Evolutionary conservation across 2,888 invertebrate species (phyloP), one percentile per base, ranked within the genome.

Genomic region (Mesorhabditis sp.): DNA sequence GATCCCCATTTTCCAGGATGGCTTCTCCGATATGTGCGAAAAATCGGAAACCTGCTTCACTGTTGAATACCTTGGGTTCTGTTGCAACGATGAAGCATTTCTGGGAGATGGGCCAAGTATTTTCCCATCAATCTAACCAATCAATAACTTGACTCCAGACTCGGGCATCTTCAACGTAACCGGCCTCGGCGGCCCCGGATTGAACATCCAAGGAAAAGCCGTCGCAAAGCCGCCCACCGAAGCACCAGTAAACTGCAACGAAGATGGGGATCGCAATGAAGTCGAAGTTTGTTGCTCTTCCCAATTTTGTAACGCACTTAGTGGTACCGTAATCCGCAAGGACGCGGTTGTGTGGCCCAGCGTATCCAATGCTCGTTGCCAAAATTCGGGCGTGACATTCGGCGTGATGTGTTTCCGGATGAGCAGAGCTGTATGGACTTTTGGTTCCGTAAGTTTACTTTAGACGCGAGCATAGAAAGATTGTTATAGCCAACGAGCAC

Each of bases 231-330:
- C 58, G 58, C 58, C 58, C 7, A 50, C 10, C n/a, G 58, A 50
- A 50, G 58, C 58, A n/a, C 58, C 58, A n/a, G 58, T 50, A n/a
- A 50, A 50, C n/a, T 50, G 58, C 58, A 50, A 50, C n/a, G 58
- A 50, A n/a, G 58, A 50, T 50, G 58, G 58, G n/a, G 58, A 50
- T 50, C 58, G 58, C 2, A 50, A 50, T 50, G 58, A 50, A n/a
- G 58, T 50, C n/a, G 58, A 50, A n/a, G 58, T 50, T 13, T 13
- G n/a, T n/a, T 10, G 58, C 7, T 50, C 10, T 13, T 50, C 7
- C n/a, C 58, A n/a, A 50, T 50, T 50, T 50, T 50, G 58, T 13
- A 50, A n/a, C n/a, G 7, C 58, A 13, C n/a, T 50, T 50, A 50
- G 58, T 50, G 58, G 58, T 50, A 13, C n/a, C 58, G 58, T 50